Evolutionary conservation across 2,113 vertebrate species (phyloP), one percentile per base, ranked within the genome.

Genomic region (Onychostruthus taczanowskii): DNA sequence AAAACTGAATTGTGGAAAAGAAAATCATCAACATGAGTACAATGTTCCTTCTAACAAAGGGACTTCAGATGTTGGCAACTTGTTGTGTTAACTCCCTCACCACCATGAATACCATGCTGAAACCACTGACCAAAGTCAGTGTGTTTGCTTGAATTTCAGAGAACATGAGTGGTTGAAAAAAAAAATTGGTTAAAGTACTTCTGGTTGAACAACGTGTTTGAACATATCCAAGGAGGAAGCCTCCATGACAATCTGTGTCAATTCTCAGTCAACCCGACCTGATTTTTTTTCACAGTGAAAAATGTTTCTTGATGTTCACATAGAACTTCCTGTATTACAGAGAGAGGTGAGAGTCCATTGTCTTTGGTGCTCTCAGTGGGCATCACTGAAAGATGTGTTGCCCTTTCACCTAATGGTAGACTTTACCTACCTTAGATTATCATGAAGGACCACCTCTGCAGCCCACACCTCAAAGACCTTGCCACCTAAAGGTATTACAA

Each of bases 141-240:
- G 28, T 27, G 9, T 46, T 75, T 80, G 53, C 22, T 69, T 79
- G 10, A 59, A 68, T 80, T 85, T 64, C 3, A 6, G 44, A 75
- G 11, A 80, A 64, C 2, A 1, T 0, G 1, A 80, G 13, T 14
- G 5, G 5, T 19, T 44, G 3, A 1, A 13, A 52, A 37, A 15
- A 33, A 70, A 39, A 23, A 59, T 1, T 1, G 3, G 13, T 70
- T 58, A 49, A 78, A 75, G 62, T 33, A 7, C 55, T 49, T 50
- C 33, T 33, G 6, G 10, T 12, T 68, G 33, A 76, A 61, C 18
- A 64, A 21, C 10, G 13, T 1, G 3, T 56, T 63, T 49, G 13
- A 56, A 35, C 13, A 47, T 49, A 35, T 26, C 7, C 11, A 31
- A 56, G 17, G 21, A 56, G 17, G 11, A 9, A 50, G 3, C 31